Evolutionary conservation across 2,797 vertebrate species (phyloP).

Genomic region (Gymnopithys bicolor): DNA sequence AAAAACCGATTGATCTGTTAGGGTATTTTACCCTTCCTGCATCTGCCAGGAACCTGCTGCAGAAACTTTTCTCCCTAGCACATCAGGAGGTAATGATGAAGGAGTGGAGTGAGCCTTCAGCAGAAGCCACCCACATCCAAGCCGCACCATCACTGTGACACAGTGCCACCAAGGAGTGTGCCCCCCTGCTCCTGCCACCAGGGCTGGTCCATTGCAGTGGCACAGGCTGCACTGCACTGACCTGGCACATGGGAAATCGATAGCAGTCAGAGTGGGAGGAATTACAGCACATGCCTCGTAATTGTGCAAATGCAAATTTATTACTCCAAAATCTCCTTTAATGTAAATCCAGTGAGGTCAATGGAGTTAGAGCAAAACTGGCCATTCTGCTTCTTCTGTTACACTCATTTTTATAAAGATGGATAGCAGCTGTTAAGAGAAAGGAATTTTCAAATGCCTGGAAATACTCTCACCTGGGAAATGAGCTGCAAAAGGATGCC

Average conservation of each 20-base stretch:
- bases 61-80: background rate
- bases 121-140: background rate
- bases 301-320: constrained; percentile 45
- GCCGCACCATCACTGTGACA: background rate
- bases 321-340: constrained; percentile 6
- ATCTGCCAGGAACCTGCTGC: background rate
- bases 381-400: background rate
- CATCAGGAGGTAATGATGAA: background rate
- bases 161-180: background rate
- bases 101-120: background rate
- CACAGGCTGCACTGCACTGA: background rate
- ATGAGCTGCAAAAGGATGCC: background rate
- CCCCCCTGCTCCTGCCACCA: background rate
- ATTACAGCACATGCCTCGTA: background rate
- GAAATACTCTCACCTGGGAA: constrained; percentile 18
- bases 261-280: background rate
- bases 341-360: constrained; percentile 56
- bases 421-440: background rate
- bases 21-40: background rate
- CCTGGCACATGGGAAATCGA: background rate
- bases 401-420: constrained; percentile 20
- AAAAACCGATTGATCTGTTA: background rate
- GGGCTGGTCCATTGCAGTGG: background rate
- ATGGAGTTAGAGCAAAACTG: constrained; percentile 15
- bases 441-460: background rate